phyloP scores from a whole-genome alignment of 2,797 vertebrate species.

The Neopelma chrysocephalum region DNA sequence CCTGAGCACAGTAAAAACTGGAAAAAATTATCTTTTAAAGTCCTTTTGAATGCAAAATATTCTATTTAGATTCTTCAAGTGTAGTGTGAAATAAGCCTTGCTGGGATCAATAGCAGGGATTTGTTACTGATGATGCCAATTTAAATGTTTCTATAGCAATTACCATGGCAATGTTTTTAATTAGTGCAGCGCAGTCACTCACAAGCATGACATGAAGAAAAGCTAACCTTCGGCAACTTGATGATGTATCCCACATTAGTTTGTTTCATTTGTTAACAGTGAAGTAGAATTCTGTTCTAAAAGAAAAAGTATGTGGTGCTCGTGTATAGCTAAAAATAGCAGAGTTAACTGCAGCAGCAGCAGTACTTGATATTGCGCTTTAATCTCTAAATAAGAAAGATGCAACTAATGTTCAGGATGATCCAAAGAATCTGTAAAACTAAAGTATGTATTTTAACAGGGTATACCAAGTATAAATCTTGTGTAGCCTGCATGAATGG shows the following conservation, averaged over 20 bases:
- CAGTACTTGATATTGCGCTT: neutral
- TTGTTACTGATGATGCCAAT: slow-evolving; percentile 59
- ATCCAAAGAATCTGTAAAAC: neutral
- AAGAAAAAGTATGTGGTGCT: neutral
- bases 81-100: slow-evolving; percentile 21
- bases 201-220: slow-evolving; percentile 5
- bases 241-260: slow-evolving; percentile 11
- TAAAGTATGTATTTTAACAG: neutral
- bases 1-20: neutral
- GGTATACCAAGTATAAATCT: neutral
- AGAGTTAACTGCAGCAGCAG: neutral
- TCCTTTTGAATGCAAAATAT: neutral
- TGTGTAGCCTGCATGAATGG: neutral
- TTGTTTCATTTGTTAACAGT: slow-evolving; percentile 16
- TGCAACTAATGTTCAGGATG: neutral
- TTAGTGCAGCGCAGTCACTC: slow-evolving; percentile 45
- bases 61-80: slow-evolving; percentile 48
- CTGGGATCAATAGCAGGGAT: slow-evolving; percentile 49
- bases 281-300: slow-evolving; percentile 12
- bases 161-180: slow-evolving; percentile 70
- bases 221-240: slow-evolving; percentile 32
- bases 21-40: neutral
- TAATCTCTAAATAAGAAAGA: neutral
- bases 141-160: slow-evolving; percentile 72
- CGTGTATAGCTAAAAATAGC: neutral